Evolutionary conservation across 2,797 vertebrate species (phyloP), one percentile per base, ranked within the genome.

Genomic region (Fringilla coelebs): DNA sequence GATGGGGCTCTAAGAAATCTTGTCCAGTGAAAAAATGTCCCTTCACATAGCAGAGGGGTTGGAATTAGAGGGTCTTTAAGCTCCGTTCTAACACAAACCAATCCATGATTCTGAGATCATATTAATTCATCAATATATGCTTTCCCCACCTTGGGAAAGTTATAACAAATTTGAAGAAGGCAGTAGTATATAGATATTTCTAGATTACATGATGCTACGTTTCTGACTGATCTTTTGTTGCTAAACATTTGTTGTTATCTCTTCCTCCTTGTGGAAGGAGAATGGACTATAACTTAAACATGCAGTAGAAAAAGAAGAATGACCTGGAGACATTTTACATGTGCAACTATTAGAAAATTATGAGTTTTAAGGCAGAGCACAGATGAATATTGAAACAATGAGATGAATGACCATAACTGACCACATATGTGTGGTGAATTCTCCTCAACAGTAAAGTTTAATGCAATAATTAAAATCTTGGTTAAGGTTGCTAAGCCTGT

Each of bases 31-130:
- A 63, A 63, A 58, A 4, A 8, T 16, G 7, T 19, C 8, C 11
- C n/a, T 65, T 57, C 29, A 29, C 7, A 19, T 3, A 65, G 12
- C 8, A 58, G 3, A 4, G 21, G 8, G 5, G 0, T 10, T 51
- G 12, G 10, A 70, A 63, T 28, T 45, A 45, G 32, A 38, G 4
- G 14, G 25, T 51, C 29, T 65, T 71, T 40, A 40, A 40, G 57
- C n/a, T 46, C 7, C 6, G 3, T 65, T 77, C 15, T 49, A 65
- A 34, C 15, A 24, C 8, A 51, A 76, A 26, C 7, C 6, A 51
- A 4, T 40, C 6, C 17, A 24, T 58, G 38, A 34, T 58, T 51
- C 38, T 57, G 2, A 22, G 51, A 40, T 58, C 29, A 25, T 26
- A 7, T 11, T 79, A 5, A 21, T 61, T 87, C 34, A n/a, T 76